A percentile compares a stretch with the other conserved stretches of the same genome.
These are phyloP conservation scores for Limosa lapponica DNA, from an alignment of 2,797 vertebrate species.

Conservation along the genomic window DNA sequence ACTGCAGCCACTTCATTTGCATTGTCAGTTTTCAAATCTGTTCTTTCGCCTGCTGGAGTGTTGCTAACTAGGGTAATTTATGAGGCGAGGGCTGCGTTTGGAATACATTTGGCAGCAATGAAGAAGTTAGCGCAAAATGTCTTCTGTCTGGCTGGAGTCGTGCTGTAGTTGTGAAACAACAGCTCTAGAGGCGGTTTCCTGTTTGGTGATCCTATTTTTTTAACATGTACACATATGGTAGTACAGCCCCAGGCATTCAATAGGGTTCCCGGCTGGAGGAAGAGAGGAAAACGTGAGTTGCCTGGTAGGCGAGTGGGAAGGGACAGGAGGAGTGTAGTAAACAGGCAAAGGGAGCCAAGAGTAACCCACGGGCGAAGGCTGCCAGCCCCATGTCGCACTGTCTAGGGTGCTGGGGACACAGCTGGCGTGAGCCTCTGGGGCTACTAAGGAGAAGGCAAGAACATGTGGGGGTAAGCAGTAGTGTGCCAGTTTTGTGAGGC, in stretches of 20 bases:
- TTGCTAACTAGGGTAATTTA: conserved; percentile 22
- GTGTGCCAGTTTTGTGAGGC: neutral
- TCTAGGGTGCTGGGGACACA: neutral
- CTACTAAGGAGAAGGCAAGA: neutral
- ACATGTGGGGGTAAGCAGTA: neutral
- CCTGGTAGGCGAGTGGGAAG: neutral
- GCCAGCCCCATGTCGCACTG: neutral
- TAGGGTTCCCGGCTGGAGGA: neutral
- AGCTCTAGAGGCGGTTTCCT: neutral
- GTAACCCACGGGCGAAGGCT: neutral
- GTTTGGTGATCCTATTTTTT: neutral
- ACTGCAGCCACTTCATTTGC: conserved; percentile 1
- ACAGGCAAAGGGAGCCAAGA: neutral
- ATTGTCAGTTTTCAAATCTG: neutral
- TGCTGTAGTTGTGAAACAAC: neutral
- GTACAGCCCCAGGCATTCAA: neutral
- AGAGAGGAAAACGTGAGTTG: neutral
- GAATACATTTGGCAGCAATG: neutral
- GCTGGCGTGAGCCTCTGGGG: neutral
- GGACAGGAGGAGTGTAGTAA: neutral
- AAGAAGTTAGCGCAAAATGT: neutral
- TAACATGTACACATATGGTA: neutral
- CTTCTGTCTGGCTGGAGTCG: neutral
- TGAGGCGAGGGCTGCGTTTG: neutral
- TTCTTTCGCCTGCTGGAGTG: neutral